Evolutionary conservation across 2,888 invertebrate genomes (phyloP), one percentile per base, ranked within the genome.

Genomic region (Drosophila melanosoma): DNA sequence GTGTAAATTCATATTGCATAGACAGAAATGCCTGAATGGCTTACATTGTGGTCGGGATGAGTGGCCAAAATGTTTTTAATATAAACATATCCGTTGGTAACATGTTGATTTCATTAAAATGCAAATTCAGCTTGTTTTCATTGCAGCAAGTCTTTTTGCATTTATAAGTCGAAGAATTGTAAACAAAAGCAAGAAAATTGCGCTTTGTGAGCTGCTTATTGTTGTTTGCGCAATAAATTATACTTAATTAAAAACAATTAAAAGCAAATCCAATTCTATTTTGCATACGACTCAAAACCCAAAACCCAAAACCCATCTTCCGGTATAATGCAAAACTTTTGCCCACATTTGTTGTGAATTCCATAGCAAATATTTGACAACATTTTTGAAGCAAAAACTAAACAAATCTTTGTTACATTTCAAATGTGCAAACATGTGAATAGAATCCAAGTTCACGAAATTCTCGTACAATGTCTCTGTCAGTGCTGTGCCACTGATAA

Each of bases 201-300:
- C 26, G 77, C 45, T 59, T 59, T 72, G 81, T 73, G 81, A 65
- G 73, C 73, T 78, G 73, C 81, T 80, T 82, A 75, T 57, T 67
- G 68, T 67, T 83, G 77, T 87, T 91, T 90, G 77, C 69, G 72
- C 80, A 76, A 91, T 89, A 90, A 91, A 90, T 91, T 87, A 77
- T 78, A 79, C 84, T 84, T 91, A 90, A 90, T 90, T 90, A 91
- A 91, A 90, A 91, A 91, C 90, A 91, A 90, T 90, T 91, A 89
- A 87, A 90, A 91, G 87, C 84, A 86, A 91, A 91, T 91, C 77
- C 83, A 72, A 79, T 81, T 78, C 68, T 64, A 60, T 65, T 82
- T 75, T 79, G 67, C 83, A 73, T 77, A 68, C 20, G 15, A 49
- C 56, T 61, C 40, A 67, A 51, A 61, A 63, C 33, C 60, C 58